phyloP scores from a whole-genome alignment of 2,113 vertebrate species.

The Leptobrachium leishanense region DNA sequence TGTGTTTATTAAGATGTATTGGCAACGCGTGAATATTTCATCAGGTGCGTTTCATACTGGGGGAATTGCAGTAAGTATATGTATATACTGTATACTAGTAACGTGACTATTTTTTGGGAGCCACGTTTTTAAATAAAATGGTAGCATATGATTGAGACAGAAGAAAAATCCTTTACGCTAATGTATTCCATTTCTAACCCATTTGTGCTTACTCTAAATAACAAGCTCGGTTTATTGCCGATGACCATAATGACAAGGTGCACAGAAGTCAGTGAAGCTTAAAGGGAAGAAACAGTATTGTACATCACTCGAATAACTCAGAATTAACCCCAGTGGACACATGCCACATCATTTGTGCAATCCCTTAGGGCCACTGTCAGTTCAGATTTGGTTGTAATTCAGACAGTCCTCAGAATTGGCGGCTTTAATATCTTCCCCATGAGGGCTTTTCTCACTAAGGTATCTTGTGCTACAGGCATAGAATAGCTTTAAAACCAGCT shows the following conservation, averaged over 20 bases:
- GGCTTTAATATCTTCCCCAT: constrained; percentile 34
- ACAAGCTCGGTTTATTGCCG: constrained; percentile 12
- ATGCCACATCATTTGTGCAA: constrained; percentile 30
- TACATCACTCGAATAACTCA: constrained; percentile 8
- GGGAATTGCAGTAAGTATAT: too few relatives aligned
- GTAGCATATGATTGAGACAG: too few relatives aligned
- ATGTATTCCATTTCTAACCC: constrained; percentile 7
- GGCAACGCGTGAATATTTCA: too few relatives aligned
- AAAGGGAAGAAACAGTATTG: constrained; percentile 11
- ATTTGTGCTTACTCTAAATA: constrained; percentile 9
- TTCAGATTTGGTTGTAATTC: constrained; percentile 33
- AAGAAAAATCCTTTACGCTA: not conserved
- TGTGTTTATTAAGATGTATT: too few relatives aligned
- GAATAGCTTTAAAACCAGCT: constrained; percentile 38
- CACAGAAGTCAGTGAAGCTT: not conserved
- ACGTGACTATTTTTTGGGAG: too few relatives aligned
- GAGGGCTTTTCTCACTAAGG: constrained; percentile 32
- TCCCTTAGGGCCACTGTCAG: constrained; percentile 29
- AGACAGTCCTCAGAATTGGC: constrained; percentile 40
- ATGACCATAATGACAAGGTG: constrained; percentile 7
- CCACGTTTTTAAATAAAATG: too few relatives aligned
- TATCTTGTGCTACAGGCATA: constrained; percentile 37
- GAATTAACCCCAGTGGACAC: constrained; percentile 35
- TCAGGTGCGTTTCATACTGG: too few relatives aligned
- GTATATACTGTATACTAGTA: too few relatives aligned